These are phyloP conservation scores for Ephestia elutella DNA, from an alignment of 1,140 invertebrate species.

Conservation along the genomic window DNA sequence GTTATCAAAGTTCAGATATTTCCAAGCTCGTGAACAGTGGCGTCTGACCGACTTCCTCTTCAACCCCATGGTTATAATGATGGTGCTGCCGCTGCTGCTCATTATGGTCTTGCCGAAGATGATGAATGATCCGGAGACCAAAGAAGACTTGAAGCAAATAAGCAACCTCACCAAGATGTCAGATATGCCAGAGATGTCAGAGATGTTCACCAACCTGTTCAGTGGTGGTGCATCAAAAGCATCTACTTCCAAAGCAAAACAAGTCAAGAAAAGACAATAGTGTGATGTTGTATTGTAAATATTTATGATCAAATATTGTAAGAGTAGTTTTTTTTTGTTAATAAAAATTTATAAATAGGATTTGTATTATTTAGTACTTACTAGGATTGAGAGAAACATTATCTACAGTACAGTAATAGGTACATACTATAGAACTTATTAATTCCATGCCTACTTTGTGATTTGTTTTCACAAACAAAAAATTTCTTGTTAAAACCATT, in stretches of 20 bases:
- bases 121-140: conserved; percentile 97
- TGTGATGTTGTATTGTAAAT: conserved; percentile 9
- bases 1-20: conserved; percentile 88
- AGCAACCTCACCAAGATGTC: conserved; percentile 86
- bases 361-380: neutral
- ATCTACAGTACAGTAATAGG: too few species aligned
- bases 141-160: conserved; percentile 94
- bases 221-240: conserved; percentile 77
- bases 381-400: too few species aligned
- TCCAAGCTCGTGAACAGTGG: conserved; percentile 96
- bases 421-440: too few species aligned
- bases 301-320: conserved; percentile 5
- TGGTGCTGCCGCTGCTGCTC: conserved; percentile 92
- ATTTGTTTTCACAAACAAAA: too few species aligned
- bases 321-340: conserved; percentile 5
- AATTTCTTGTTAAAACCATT: too few species aligned
- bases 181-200: conserved; percentile 92
- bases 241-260: conserved; percentile 78
- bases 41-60: conserved; percentile 93
- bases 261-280: conserved; percentile 81
- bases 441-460: too few species aligned
- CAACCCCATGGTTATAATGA: conserved; percentile 98
- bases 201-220: conserved; percentile 88
- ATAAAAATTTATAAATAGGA: conserved; percentile 12
- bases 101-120: conserved; percentile 96